Evolutionary conservation across 2,113 vertebrate species (phyloP).

Genomic region (Pungitius pungitius): DNA sequence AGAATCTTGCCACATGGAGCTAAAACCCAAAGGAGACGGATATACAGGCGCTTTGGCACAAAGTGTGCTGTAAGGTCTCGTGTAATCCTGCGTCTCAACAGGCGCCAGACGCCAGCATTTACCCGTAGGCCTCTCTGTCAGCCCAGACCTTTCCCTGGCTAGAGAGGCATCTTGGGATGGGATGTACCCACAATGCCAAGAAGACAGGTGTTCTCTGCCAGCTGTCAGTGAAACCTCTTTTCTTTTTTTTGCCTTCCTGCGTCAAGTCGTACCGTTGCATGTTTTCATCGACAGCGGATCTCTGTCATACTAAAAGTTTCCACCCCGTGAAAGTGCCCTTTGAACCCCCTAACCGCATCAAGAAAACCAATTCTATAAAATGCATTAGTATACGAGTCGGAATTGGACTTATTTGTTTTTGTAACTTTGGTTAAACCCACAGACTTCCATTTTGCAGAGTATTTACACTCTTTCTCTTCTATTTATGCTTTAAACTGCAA

Average conservation of each 20-base stretch:
- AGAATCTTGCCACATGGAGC: constrained; percentile 42
- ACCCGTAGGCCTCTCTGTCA: constrained; percentile 74
- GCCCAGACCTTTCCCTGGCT: constrained; percentile 73
- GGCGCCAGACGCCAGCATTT: constrained; percentile 70
- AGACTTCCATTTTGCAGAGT: neutral
- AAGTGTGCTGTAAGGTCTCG: constrained; percentile 67
- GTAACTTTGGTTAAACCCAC: neutral
- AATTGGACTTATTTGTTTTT: neutral
- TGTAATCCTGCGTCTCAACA: constrained; percentile 75
- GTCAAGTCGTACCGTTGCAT: constrained; percentile 33
- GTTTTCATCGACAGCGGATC: too few relatives aligned
- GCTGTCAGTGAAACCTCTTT: constrained; percentile 66
- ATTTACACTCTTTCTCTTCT: neutral
- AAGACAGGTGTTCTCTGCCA: constrained; percentile 79
- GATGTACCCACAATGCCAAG: constrained; percentile 68
- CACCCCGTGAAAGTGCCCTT: constrained; percentile 21
- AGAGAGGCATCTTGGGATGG: constrained; percentile 71
- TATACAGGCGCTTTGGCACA: constrained; percentile 62
- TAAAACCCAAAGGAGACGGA: constrained; percentile 56
- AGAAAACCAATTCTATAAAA: neutral
- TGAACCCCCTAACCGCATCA: constrained; percentile 16
- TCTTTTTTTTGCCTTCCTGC: constrained; percentile 27
- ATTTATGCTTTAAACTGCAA: neutral
- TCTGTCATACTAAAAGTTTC: constrained; percentile 29
- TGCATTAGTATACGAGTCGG: neutral